Percentiles rank a stretch among this genome's conserved stretches.
phyloP scores from a whole-genome alignment of 1,140 invertebrate species.

The Drosophila dunni region DNA sequence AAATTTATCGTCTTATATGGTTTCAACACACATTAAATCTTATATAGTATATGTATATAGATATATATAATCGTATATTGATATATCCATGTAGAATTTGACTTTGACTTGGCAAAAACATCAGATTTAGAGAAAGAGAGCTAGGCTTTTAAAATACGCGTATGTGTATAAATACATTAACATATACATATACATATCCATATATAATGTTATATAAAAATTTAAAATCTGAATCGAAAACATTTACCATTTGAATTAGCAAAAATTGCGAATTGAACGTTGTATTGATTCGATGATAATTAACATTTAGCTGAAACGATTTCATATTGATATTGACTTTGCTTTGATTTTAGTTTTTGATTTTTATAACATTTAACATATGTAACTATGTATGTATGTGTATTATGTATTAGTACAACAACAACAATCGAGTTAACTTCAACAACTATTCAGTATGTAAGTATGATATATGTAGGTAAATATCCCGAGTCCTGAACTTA shows the following conservation, averaged over 20 bases:
- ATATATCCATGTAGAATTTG: constrained; percentile 41
- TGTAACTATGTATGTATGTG: constrained; percentile 14
- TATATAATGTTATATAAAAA: constrained; percentile 61
- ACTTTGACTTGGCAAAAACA: constrained; percentile 61
- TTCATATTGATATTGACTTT: constrained; percentile 47
- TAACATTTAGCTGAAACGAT: constrained; percentile 44
- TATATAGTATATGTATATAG: constrained; percentile 18
- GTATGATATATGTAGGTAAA: constrained; percentile 2
- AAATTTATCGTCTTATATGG: constrained; percentile 41
- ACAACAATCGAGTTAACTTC: constrained; percentile 57
- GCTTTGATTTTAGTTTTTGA: constrained; percentile 16
- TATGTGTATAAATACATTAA: constrained; percentile 12
- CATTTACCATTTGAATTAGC: constrained; percentile 53
- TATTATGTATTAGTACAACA: constrained; percentile 45
- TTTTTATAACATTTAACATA: constrained; percentile 36
- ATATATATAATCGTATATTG: neutral
- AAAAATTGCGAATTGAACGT: constrained; percentile 40
- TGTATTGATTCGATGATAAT: constrained; percentile 28
- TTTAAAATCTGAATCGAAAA: constrained; percentile 72
- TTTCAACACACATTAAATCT: constrained; percentile 62
- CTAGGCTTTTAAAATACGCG: constrained; percentile 48
- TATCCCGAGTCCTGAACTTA: constrained; percentile 71
- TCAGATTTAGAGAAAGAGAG: constrained; percentile 55
- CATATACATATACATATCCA: constrained; percentile 5
- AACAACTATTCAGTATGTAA: constrained; percentile 14